Conservation (phyloP, 2,888 invertebrate genomes). For the Drosophila limbata region DNA sequence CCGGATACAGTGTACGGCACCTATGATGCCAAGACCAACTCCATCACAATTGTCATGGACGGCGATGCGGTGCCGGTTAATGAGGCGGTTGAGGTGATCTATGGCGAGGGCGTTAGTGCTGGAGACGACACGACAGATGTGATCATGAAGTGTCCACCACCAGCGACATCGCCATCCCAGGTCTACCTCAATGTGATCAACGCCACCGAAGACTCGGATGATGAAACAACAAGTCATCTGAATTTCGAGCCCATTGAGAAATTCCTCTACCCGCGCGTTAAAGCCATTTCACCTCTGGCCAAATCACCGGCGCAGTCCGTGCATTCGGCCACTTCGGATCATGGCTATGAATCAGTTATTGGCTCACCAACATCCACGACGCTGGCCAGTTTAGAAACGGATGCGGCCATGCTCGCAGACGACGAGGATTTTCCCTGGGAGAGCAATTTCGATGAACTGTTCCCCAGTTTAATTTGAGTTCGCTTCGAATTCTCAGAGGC, state of each 20-base stretch:
- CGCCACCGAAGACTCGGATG: constrained; percentile 73
- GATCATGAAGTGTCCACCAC: constrained; percentile 76
- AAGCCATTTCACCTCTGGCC: constrained; percentile 79
- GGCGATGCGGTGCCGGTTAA: constrained; percentile 86
- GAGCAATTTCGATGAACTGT: constrained; percentile 91
- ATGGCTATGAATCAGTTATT: constrained; percentile 89
- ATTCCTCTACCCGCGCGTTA: constrained; percentile 77
- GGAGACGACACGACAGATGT: constrained; percentile 67
- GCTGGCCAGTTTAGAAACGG: constrained; percentile 64
- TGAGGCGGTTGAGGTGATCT: constrained; percentile 85
- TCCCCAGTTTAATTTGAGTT: constrained; percentile 89
- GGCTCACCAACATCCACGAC: constrained; percentile 86
- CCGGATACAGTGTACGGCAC: constrained; percentile 90
- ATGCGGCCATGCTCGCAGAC: constrained; percentile 35
- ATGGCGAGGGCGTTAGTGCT: constrained; percentile 85
- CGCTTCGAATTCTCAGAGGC: constrained; percentile 11
- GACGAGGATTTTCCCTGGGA: constrained; percentile 89
- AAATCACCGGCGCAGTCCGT: constrained; percentile 81
- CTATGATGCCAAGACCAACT: constrained; percentile 90
- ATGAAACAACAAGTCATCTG: constrained; percentile 62
- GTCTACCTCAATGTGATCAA: constrained; percentile 77
- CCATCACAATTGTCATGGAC: constrained; percentile 89
- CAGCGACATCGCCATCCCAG: constrained; percentile 80
- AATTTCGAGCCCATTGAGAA: constrained; percentile 82
- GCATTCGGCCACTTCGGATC: constrained; percentile 86